A percentile compares a stretch with the other conserved stretches of the same genome.
Evolutionary conservation across 2,113 vertebrate genomes (phyloP).

Genomic region (Triplophysa rosa): DNA sequence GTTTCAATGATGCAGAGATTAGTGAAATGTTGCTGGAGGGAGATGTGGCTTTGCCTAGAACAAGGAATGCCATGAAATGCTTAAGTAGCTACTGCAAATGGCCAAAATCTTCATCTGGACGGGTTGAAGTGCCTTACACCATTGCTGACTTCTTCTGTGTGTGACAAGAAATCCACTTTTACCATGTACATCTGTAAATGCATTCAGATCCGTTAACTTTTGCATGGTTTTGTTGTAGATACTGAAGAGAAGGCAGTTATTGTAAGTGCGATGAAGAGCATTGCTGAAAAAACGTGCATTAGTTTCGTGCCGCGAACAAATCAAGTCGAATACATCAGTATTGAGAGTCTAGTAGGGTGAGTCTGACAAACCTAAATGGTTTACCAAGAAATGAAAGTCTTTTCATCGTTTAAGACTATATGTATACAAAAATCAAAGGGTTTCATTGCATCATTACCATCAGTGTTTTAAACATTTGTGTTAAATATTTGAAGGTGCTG

Average conservation of each 20-base stretch:
- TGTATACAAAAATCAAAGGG: background rate
- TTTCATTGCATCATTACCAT: background rate
- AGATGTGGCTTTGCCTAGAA: slow-evolving; percentile 44
- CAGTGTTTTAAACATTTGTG: background rate
- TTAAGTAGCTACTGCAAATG: slow-evolving; percentile 45
- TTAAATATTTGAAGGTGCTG: slow-evolving; percentile 52
- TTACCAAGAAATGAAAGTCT: background rate
- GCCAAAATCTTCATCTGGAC: slow-evolving; percentile 51
- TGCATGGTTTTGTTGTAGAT: background rate
- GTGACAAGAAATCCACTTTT: background rate
- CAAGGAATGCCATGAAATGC: slow-evolving; percentile 56
- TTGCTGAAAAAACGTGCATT: slow-evolving; percentile 52
- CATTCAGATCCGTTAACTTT: background rate
- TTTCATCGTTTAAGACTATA: too few relatives aligned
- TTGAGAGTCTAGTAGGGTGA: slow-evolving; percentile 45
- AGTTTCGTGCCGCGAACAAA: slow-evolving; percentile 45
- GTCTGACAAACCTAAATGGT: background rate
- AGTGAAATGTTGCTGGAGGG: slow-evolving; percentile 32
- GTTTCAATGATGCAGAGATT: slow-evolving; percentile 18
- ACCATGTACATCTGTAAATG: background rate
- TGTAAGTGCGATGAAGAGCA: slow-evolving; percentile 41
- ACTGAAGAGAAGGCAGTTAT: slow-evolving; percentile 41
- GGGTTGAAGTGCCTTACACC: slow-evolving; percentile 53
- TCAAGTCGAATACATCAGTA: slow-evolving; percentile 53
- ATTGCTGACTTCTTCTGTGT: slow-evolving; percentile 47